Conservation (phyloP, 2,113 vertebrate genomes). For the Ciconia stormi region DNA sequence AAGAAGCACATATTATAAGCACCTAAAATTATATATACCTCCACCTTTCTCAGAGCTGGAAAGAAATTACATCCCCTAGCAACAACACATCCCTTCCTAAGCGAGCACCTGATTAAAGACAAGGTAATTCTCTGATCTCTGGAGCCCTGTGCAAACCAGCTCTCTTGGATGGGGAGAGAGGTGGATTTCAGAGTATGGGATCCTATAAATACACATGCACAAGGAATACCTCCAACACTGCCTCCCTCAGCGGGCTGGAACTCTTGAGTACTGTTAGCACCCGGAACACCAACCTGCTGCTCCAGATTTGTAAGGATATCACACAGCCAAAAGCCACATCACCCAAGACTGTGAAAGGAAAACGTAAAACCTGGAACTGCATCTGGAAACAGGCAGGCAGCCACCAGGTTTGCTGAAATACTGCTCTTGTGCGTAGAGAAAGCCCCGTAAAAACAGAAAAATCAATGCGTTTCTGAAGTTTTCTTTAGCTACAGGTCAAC, state of each 20-base stretch:
- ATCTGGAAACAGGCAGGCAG: neutral
- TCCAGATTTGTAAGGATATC: neutral
- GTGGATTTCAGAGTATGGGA: neutral
- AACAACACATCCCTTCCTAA: neutral
- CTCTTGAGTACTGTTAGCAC: neutral
- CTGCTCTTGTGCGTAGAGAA: neutral
- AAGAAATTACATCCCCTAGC: neutral
- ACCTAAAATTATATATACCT: neutral
- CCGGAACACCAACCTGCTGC: neutral
- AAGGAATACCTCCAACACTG: neutral
- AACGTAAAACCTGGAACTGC: neutral
- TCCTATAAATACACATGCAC: neutral
- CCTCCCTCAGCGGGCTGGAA: neutral
- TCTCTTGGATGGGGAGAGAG: neutral
- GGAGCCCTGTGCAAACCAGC: neutral
- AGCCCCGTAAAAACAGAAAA: neutral
- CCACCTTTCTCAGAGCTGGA: neutral
- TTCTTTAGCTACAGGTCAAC: neutral
- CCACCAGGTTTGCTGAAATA: neutral
- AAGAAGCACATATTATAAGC: neutral
- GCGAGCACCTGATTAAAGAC: neutral
- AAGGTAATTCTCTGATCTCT: neutral
- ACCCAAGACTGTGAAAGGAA: neutral
- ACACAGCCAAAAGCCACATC: neutral
- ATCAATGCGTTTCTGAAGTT: neutral